Base-by-base conservation (phyloP, 2,797 vertebrate genomes). In the Gymnoscopelus braueri region DNA sequence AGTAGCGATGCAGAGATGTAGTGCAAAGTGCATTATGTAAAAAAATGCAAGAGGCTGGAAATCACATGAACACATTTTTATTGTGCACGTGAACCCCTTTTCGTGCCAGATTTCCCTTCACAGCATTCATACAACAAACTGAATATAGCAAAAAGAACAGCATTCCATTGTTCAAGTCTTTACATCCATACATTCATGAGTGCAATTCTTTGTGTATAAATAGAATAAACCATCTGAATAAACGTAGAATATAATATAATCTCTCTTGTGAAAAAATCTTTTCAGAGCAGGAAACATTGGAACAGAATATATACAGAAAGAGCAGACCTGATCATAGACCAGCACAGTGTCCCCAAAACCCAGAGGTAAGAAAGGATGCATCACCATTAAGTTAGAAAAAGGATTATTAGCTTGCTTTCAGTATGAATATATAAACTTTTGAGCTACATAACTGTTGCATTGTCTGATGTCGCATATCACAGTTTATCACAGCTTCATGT, bases 311-410 rank as follows among this genome's bases (percentile, higher is more conserved):
- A 71, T 60, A 85, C 2, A 87, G 51, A 79, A 26, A 68, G 44
- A 78, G 71, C 26, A 48, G 35, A 64, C 26, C 26, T 23, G 24
- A 57, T 88, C 74, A 57, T 19, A 71, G 50, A 81, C 77, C 72
- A 83, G 80, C 73, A 75, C 74, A 88, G 64, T 57, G 86, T 83
- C 86, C 87, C 89, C 74, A 74, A 80, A 91, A 79, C 78, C 75
- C 69, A 54, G 69, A 73, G 75, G 81, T 57, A 74, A 71, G 77
- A 57, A 39, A 51, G 53, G 47, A 57, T 57, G 63, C 39, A 66
- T 62, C 12, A 49, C 49, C 50, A 10, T 24, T 68, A 19, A 55
- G 53, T 52, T 82, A 65, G 1, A 72, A 71, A 32, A 77, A 61
- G 23, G 23, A 73, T 50, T 12, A 56, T 52, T 53, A 74, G 23